Conservation (phyloP, 1,140 invertebrate genomes). For the Cephus cinctus region DNA sequence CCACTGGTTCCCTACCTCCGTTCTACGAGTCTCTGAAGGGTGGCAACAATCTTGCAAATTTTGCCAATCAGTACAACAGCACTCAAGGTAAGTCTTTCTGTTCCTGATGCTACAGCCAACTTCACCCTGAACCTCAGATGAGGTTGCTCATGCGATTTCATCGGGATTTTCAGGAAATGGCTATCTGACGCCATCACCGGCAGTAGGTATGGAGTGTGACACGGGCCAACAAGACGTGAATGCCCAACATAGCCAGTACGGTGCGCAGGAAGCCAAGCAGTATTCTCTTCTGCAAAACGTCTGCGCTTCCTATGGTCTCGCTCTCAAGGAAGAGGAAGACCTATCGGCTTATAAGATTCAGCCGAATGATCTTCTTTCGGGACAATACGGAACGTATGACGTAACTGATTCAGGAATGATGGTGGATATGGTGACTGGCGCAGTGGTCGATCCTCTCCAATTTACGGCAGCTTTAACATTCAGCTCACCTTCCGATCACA, state of each 20-base stretch:
- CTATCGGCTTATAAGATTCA: constrained; percentile 71
- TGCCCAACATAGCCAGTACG: constrained; percentile 48
- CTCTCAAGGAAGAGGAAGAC: constrained; percentile 76
- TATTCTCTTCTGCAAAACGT: constrained; percentile 78
- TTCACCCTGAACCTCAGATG: too few species aligned
- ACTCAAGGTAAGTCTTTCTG: constrained; percentile 32
- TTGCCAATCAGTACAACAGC: constrained; percentile 59
- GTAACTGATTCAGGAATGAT: constrained; percentile 74
- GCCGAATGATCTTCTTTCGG: constrained; percentile 59
- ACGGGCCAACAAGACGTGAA: constrained; percentile 62
- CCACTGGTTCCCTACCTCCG: constrained; percentile 77
- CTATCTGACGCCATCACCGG: constrained; percentile 61
- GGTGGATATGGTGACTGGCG: constrained; percentile 73
- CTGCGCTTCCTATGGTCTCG: constrained; percentile 71
- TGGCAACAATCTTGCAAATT: constrained; percentile 62
- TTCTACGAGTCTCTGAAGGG: constrained; percentile 83
- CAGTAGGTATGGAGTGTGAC: constrained; percentile 74
- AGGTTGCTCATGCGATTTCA: too few species aligned
- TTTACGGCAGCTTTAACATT: constrained; percentile 80
- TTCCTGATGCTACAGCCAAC: too few species aligned
- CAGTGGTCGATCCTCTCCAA: constrained; percentile 75
- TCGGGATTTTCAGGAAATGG: constrained; percentile 44
- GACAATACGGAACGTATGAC: constrained; percentile 68
- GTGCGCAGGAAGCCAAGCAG: constrained; percentile 65
- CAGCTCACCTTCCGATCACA: constrained; percentile 72